Evolutionary conservation across 2,113 vertebrate genomes (phyloP).

Genomic region (Gnathonemus longibarbis): DNA sequence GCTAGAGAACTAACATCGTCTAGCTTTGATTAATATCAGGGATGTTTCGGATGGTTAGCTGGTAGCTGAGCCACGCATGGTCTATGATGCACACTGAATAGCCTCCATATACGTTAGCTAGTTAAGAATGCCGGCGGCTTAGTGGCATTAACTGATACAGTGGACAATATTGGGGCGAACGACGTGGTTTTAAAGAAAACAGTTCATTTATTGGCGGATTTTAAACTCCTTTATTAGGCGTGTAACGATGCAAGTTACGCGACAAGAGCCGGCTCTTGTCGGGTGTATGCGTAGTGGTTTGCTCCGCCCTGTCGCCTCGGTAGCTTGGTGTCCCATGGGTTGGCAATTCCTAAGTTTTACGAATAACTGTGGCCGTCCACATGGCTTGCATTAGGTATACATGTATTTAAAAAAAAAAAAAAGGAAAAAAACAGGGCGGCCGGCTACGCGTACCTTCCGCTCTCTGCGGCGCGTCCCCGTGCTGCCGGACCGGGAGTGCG

Average conservation of each 20-base stretch:
- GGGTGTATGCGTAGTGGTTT: neutral
- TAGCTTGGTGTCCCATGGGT: neutral
- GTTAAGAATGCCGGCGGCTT: neutral
- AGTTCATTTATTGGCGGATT: neutral
- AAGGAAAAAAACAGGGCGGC: neutral
- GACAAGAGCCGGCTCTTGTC: neutral
- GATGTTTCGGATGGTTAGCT: neutral
- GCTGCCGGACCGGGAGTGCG: slow-evolving; percentile 40
- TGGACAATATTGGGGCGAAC: neutral
- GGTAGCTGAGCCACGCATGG: neutral
- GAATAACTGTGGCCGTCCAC: neutral
- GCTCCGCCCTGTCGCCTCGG: neutral
- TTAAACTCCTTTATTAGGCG: neutral
- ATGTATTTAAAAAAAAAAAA: neutral
- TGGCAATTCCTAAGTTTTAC: neutral
- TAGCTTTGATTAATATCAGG: neutral
- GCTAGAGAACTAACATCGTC: neutral
- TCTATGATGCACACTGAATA: neutral
- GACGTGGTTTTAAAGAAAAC: neutral
- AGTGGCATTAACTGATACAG: neutral
- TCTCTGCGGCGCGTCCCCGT: neutral
- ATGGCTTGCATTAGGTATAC: neutral
- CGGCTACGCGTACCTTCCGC: neutral
- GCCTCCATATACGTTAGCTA: neutral
- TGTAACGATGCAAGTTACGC: neutral